These are phyloP conservation scores for Synodontis membranacea DNA, from an alignment of 2,113 vertebrate species.

Conservation along the genomic window DNA sequence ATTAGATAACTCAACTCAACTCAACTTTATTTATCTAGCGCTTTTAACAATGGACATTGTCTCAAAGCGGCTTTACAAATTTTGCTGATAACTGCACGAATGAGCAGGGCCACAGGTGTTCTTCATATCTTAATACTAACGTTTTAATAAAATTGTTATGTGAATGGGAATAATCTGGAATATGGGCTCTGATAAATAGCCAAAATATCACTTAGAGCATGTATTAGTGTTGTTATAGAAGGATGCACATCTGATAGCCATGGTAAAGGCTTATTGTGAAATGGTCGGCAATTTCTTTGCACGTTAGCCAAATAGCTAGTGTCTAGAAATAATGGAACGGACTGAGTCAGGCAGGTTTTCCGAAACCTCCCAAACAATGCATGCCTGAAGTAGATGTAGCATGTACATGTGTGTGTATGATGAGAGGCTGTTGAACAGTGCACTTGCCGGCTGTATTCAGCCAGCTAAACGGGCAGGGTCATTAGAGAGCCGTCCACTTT, in stretches of 20 bases:
- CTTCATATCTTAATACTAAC: not conserved
- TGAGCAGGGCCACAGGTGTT: not conserved
- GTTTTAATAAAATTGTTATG: not conserved
- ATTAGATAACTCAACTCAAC: too few species aligned
- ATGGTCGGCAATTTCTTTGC: not conserved
- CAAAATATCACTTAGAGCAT: not conserved
- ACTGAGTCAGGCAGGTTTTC: not conserved
- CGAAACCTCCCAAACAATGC: not conserved
- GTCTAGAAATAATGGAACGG: conserved; percentile 10
- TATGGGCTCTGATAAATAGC: not conserved
- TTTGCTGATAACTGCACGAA: not conserved
- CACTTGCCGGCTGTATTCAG: conserved; percentile 28
- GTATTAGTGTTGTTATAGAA: not conserved
- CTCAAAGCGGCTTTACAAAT: too few species aligned
- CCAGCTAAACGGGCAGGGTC: conserved; percentile 40
- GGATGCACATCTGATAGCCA: not conserved
- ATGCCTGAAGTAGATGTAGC: not conserved
- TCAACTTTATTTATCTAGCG: too few species aligned
- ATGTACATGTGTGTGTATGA: conserved; percentile 31
- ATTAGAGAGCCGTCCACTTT: conserved; percentile 43
- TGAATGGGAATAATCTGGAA: not conserved
- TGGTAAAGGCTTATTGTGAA: not conserved
- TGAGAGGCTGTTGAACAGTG: conserved; percentile 32
- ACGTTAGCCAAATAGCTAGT: not conserved
- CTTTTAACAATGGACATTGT: too few species aligned